Conservation (phyloP, 2,888 invertebrate genomes). For the Drosophila koepferae region DNA sequence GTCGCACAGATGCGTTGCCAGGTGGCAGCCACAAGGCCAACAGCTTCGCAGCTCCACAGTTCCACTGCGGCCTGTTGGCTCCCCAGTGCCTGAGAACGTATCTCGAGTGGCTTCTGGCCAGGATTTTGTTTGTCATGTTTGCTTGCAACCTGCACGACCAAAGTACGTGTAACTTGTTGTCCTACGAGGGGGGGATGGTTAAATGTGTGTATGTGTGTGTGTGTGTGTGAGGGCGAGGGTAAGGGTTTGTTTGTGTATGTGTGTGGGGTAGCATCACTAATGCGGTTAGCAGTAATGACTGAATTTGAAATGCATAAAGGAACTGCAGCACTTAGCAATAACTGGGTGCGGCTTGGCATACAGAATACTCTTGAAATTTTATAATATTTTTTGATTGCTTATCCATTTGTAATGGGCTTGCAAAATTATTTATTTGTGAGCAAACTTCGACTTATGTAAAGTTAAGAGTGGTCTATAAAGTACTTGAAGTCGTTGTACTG, state of each 20-base stretch:
- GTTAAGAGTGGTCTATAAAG: not conserved
- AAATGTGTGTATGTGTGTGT: not conserved
- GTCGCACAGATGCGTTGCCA: slow-evolving; percentile 72
- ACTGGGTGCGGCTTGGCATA: slow-evolving; percentile 10
- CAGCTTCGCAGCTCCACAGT: slow-evolving; percentile 12
- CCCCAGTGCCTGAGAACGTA: slow-evolving; percentile 28
- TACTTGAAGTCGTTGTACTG: not conserved
- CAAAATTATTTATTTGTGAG: not conserved
- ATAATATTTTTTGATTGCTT: slow-evolving; percentile 36
- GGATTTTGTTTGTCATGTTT: slow-evolving; percentile 45
- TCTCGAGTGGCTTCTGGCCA: slow-evolving; percentile 63
- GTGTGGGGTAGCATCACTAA: slow-evolving; percentile 33
- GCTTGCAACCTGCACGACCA: slow-evolving; percentile 33
- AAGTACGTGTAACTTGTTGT: slow-evolving; percentile 20
- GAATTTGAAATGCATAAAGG: slow-evolving; percentile 58
- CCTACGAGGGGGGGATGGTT: not conserved
- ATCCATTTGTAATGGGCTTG: not conserved
- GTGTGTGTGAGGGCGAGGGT: not conserved
- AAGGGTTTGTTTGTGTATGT: not conserved
- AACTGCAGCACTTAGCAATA: slow-evolving; percentile 53
- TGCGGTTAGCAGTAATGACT: slow-evolving; percentile 63
- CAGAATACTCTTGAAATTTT: slow-evolving; percentile 15
- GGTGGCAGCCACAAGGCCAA: slow-evolving; percentile 67
- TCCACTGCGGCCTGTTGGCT: slow-evolving; percentile 8
- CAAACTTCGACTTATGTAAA: not conserved